Evolutionary conservation across 2,888 invertebrate species (phyloP).

Genomic region (Allygus modestus): DNA sequence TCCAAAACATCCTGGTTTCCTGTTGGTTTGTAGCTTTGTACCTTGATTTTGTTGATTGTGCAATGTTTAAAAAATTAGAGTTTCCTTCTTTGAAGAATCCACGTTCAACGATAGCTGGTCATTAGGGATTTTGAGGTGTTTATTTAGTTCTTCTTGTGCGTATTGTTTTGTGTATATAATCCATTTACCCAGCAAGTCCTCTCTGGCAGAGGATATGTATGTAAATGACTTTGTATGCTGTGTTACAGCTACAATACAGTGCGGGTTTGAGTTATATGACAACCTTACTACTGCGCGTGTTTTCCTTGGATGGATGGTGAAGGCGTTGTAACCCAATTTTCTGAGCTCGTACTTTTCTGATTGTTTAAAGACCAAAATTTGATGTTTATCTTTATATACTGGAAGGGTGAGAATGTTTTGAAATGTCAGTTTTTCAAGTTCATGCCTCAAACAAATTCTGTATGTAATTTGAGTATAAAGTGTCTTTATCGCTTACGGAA

Average conservation of each 20-base stretch:
- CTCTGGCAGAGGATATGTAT: not conserved
- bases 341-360: constrained; percentile 3
- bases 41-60: too few species aligned
- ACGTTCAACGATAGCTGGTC: too few species aligned
- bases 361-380: constrained; percentile 43
- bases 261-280: constrained; percentile 26
- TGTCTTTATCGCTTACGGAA: too few species aligned
- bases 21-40: too few species aligned
- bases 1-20: too few species aligned
- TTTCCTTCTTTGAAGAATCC: too few species aligned
- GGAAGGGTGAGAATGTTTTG: not conserved
- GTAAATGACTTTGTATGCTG: constrained; percentile 16
- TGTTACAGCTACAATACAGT: constrained; percentile 23
- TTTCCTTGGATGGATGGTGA: constrained; percentile 47
- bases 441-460: too few species aligned
- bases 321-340: not conserved
- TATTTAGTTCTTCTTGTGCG: not conserved
- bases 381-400: constrained; percentile 5
- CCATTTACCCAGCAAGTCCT: not conserved
- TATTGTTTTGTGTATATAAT: not conserved
- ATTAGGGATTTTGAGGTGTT: not conserved
- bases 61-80: too few species aligned
- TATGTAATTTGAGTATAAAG: too few species aligned
- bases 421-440: not conserved
- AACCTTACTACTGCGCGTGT: constrained; percentile 46